Conservation (phyloP, 2,113 vertebrate species). For the Bubo blakistoni region DNA sequence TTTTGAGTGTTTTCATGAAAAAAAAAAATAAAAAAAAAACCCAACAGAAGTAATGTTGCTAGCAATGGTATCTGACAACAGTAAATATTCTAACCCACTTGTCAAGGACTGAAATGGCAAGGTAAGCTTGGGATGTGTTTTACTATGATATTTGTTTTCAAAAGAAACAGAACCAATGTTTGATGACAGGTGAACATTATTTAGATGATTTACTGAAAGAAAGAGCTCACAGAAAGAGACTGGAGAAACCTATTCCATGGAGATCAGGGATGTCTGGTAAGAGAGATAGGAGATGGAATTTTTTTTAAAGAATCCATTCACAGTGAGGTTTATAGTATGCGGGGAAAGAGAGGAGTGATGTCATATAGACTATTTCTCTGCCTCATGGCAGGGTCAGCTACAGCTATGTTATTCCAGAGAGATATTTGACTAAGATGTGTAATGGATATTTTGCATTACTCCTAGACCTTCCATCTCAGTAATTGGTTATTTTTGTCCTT, state of each 20-base stretch:
- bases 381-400: background rate
- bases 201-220: background rate
- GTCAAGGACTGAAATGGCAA: background rate
- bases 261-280: background rate
- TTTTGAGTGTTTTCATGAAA: background rate
- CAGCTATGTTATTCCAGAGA: background rate
- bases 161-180: background rate
- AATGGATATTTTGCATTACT: background rate
- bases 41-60: background rate
- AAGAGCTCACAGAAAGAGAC: background rate
- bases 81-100: fast-evolving
- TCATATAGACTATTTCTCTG: background rate
- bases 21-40: background rate
- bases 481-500: background rate
- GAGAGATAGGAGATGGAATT: background rate
- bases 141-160: background rate
- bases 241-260: background rate
- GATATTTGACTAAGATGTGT: background rate
- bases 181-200: background rate
- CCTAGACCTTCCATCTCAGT: background rate
- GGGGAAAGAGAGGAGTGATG: background rate
- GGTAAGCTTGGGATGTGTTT: background rate
- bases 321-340: background rate
- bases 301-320: background rate
- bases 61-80: background rate